These are phyloP conservation scores for Anabas testudineus DNA, from an alignment of 2,797 vertebrate genomes.

Conservation along the genomic window DNA sequence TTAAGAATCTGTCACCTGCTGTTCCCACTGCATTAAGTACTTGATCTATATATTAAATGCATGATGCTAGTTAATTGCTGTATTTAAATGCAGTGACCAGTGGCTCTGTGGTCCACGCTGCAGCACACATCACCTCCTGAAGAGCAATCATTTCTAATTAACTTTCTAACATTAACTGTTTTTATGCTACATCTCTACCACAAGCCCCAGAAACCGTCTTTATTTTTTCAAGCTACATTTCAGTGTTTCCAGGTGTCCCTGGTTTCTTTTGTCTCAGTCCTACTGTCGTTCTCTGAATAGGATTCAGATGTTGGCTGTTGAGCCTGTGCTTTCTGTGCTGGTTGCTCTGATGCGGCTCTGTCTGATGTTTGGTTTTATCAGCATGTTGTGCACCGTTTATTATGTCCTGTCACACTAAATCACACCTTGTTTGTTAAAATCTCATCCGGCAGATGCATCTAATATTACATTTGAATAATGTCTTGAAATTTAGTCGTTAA, in stretches of 20 bases:
- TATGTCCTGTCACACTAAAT: not conserved
- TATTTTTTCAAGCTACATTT: no score
- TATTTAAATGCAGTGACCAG: not conserved
- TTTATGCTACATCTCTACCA: no score
- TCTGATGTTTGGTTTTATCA: slow-evolving; percentile 7
- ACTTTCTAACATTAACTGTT: no score
- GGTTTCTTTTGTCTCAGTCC: no score
- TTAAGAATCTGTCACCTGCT: not conserved
- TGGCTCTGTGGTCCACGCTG: not conserved
- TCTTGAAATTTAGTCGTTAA: not conserved
- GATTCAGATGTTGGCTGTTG: no score
- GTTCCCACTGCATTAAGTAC: slow-evolving; percentile 17
- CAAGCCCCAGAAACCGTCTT: no score
- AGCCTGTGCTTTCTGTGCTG: not conserved
- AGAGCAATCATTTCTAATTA: not conserved
- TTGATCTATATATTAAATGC: not conserved
- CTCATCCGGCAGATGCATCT: not conserved
- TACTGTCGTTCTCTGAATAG: no score
- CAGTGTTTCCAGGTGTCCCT: no score
- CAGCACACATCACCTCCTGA: not conserved
- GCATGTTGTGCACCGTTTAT: not conserved
- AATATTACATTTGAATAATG: not conserved
- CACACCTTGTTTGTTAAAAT: no score
- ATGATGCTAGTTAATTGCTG: not conserved
- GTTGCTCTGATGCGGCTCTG: not conserved